Percentiles rank a stretch among this genome's conserved stretches.
These are phyloP conservation scores for Hemithea aestivaria DNA, from an alignment of 2,888 invertebrate species.

Conservation along the genomic window DNA sequence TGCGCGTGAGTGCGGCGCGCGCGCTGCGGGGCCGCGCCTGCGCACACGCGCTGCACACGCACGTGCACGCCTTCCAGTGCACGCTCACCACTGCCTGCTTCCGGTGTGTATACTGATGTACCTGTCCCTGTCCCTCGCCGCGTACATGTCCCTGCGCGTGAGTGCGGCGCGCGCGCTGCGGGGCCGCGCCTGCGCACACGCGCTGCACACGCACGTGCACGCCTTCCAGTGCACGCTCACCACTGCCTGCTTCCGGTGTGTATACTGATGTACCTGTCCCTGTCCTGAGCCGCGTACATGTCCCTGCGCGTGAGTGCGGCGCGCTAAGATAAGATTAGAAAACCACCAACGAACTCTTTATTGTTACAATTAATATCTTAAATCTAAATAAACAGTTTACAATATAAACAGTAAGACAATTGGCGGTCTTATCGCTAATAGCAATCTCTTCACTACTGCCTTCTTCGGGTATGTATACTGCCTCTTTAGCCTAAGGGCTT, in stretches of 20 bases:
- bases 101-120: slow-evolving; percentile 74
- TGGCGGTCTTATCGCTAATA: too few species aligned
- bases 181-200: slow-evolving; percentile 88
- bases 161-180: slow-evolving; percentile 64
- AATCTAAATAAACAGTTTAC: too few species aligned
- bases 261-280: slow-evolving; percentile 32
- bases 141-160: too few species aligned
- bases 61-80: slow-evolving; percentile 93
- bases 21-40: slow-evolving; percentile 85
- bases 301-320: not conserved
- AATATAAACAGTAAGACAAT: too few species aligned
- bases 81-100: slow-evolving; percentile 92
- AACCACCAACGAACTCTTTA: slow-evolving; percentile 85
- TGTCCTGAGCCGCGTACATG: too few species aligned
- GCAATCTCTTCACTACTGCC: slow-evolving; percentile 90
- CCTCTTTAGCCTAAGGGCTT: too few species aligned
- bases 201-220: slow-evolving; percentile 91
- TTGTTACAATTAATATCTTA: too few species aligned
- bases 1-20: not conserved
- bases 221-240: slow-evolving; percentile 92
- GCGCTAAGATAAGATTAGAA: too few species aligned
- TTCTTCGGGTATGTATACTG: slow-evolving; percentile 84
- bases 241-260: slow-evolving; percentile 91
- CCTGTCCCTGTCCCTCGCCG: too few species aligned
- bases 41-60: slow-evolving; percentile 90